Conservation (phyloP, 2,797 vertebrate genomes). For the Ciconia nigra region DNA sequence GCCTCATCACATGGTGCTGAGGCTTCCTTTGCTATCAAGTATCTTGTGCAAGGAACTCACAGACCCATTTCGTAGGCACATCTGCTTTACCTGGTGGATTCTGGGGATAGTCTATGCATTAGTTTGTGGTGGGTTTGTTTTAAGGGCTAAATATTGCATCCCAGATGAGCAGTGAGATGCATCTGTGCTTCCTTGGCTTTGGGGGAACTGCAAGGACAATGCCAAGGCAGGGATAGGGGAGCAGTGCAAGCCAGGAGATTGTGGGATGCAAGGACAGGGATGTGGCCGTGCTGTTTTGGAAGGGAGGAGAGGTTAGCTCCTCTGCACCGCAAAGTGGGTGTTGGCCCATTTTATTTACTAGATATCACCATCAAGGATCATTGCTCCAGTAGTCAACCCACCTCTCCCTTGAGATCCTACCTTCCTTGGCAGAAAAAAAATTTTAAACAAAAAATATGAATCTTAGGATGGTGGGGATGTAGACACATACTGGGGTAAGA, state of each 20-base stretch:
- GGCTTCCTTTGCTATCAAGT: slow-evolving; percentile 28
- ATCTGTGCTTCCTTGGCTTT: background rate
- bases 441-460: background rate
- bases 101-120: background rate
- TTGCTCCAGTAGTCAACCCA: background rate
- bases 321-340: background rate
- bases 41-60: slow-evolving; percentile 43
- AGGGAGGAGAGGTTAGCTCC: background rate
- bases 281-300: background rate
- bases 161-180: background rate
- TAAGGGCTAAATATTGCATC: background rate
- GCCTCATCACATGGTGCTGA: slow-evolving; percentile 36
- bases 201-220: background rate
- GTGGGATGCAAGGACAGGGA: too few species aligned
- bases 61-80: background rate
- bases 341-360: background rate
- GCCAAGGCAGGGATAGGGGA: background rate
- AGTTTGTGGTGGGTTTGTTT: background rate
- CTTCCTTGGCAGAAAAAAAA: background rate
- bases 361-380: background rate
- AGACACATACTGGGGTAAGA: background rate
- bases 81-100: background rate
- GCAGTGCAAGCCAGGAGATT: background rate
- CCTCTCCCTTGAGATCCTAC: background rate
- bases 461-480: background rate